Base-by-base conservation (phyloP, 2,113 vertebrate species). In the Girardinichthys multiradiatus region DNA sequence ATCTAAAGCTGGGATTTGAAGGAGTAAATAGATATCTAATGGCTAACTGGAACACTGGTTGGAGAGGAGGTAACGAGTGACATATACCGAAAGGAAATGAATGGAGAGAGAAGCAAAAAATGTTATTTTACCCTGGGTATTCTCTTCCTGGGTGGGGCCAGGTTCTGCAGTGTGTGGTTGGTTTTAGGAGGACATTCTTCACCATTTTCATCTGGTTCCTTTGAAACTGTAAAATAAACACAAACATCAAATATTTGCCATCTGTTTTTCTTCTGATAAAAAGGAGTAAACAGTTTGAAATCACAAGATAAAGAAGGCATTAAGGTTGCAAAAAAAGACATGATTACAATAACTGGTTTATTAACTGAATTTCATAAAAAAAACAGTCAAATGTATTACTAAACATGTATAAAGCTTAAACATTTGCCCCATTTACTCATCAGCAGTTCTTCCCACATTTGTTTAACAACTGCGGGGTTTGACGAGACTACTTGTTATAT, bases 101-200 rank as follows among this genome's bases (percentile, higher is more conserved):
- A 12, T 12, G 6, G 12, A 39, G 37, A 12, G 37, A 39, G 37
- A n/a, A 11, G 19, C 3, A 13, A 0, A 21, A 3, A 4, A 64
- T 27, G 2, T 64, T n/a, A 19, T 4, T 8, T 87, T 92, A 99
- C 98, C 93, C 96, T 95, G 64, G 97, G 97, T 29, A 95, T 95
- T 86, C 97, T 94, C 85, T 98, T 99, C 79, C 96, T 95, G 35
- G 94, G 94, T 73, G 95, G 92, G 0, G 93, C 91, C 74, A 92
- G 88, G 76, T 95, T 96, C 75, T 93, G 89, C 37, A 93, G 92
- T 82, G 92, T 95, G 82, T 94, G 93, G 80, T 93, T 87, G 24
- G 91, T 84, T 79, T 90, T 93, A 0, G 92, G 88, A 68, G 90
- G 90, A 85, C 76, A 68, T 3, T 89, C 77, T 26, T 97, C 94